A percentile compares a stretch with the other conserved stretches of the same genome.
phyloP scores from a whole-genome alignment of 2,888 invertebrate genomes.

The Stenoptilia bipunctidactyla region DNA sequence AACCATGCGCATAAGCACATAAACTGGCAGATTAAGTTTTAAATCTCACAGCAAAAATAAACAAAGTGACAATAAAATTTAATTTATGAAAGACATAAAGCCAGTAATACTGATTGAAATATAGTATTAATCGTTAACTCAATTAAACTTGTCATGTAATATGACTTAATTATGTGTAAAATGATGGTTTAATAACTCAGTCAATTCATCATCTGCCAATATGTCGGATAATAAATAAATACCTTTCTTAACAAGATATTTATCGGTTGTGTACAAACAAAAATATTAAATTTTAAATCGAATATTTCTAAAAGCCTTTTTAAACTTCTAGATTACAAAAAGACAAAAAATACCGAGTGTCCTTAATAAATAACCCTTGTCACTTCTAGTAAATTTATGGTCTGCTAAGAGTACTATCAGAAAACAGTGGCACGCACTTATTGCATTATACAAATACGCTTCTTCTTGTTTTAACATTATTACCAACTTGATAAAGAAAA shows the following conservation, averaged over 20 bases:
- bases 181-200: too few species aligned
- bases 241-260: too few species aligned
- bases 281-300: too few species aligned
- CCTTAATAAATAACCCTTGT: too few species aligned
- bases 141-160: constrained; percentile 12
- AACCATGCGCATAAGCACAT: not conserved
- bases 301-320: too few species aligned
- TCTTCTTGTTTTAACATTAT: not conserved
- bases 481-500: not conserved
- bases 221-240: too few species aligned
- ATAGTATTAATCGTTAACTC: constrained; percentile 2
- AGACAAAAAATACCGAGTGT: too few species aligned
- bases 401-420: constrained; percentile 22
- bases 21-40: not conserved
- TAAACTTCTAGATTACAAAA: too few species aligned
- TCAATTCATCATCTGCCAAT: too few species aligned
- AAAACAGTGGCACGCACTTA: constrained; percentile 45
- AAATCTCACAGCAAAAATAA: constrained; percentile 1
- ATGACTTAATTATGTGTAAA: not conserved
- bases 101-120: constrained; percentile 1
- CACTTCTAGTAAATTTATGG: constrained; percentile 15
- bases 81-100: constrained; percentile 2
- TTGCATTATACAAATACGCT: constrained; percentile 45
- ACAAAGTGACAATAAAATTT: not conserved
- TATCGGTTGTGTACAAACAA: too few species aligned